Evolutionary conservation across 1,140 invertebrate genomes (phyloP), one percentile per base, ranked within the genome.

Genomic region (Cotesia glomerata): DNA sequence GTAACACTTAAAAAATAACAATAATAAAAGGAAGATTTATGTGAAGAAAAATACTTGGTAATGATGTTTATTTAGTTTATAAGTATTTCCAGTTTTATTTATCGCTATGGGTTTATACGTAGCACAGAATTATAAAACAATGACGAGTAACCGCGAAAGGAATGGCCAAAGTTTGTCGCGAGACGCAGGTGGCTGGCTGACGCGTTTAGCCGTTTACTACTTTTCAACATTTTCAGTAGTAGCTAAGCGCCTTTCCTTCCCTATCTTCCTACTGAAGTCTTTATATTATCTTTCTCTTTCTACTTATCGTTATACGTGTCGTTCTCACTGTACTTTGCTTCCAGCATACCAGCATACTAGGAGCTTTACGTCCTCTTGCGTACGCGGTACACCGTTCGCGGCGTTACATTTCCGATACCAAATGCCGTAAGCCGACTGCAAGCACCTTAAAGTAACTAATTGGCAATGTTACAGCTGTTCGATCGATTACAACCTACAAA

Each of bases 171-270:
- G 72, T 78, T 78, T 73, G 18, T 70, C 58, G 52, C 74, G 9
- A 74, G 75, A 71, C 69, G 66, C 66, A 63, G 67, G 32, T 75
- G 58, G 58, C 26, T 66, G 61, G 64, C 36, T 54, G 74, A 67
- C 65, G 64, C 56, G 63, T 39, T 62, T 63, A 72, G 70, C 56
- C 67, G 63, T 61, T 72, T 74, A 73, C 54, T 64, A 64, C 62
- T 39, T 74, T 73, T 64, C 68, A 76, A 56, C 59, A 64, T 77
- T 79, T 78, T 72, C 74, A 71, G 70, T 75, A 71, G 70, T 75
- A 75, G 75, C 75, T 69, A 74, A 73, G 64, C 54, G 58, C 26
- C 39, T 39, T 39, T 39, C 39, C 39, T 39, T 8, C 39, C 39
- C 11, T 39, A 39, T 39, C 5, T 39, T 39, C 39, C 7, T 7